Percentiles rank a stretch among this genome's conserved stretches.
Conservation (phyloP, 2,797 vertebrate species). For the Chaetodon trifasciatus region DNA sequence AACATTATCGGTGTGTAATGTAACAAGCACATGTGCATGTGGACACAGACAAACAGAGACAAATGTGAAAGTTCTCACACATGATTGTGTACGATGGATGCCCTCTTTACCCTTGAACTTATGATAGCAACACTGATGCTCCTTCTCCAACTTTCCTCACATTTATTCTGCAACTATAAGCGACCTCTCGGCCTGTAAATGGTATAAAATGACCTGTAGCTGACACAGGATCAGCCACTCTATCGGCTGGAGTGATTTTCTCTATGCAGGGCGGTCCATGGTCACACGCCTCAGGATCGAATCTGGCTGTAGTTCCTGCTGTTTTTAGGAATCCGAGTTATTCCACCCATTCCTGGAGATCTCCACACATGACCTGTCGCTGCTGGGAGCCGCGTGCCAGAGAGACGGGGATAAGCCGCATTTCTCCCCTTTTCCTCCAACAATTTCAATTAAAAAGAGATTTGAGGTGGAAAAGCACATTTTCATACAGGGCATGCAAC, state of each 20-base stretch:
- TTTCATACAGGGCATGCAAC: slow-evolving; percentile 66
- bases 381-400: slow-evolving; percentile 72
- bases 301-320: slow-evolving; percentile 65
- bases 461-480: slow-evolving; percentile 86
- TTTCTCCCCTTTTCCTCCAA: slow-evolving; percentile 68
- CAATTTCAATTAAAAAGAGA: slow-evolving; percentile 90
- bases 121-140: slow-evolving; percentile 23
- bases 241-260: slow-evolving; percentile 39
- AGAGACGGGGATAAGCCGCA: slow-evolving; percentile 84
- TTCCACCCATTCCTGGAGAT: slow-evolving; percentile 81
- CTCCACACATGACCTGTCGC: slow-evolving; percentile 80
- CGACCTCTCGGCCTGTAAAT: neutral
- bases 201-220: slow-evolving; percentile 4
- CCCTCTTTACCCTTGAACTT: slow-evolving; percentile 37
- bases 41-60: slow-evolving; percentile 42
- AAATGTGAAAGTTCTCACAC: slow-evolving; percentile 60
- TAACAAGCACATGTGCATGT: slow-evolving; percentile 26
- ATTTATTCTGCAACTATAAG: neutral
- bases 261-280: slow-evolving; percentile 22
- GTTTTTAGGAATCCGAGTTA: slow-evolving; percentile 86
- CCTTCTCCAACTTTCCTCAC: neutral
- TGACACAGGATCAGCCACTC: slow-evolving; percentile 16
- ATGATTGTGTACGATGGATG: neutral
- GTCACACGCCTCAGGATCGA: slow-evolving; percentile 39
- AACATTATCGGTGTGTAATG: slow-evolving; percentile 60